Percentiles rank a stretch among this genome's conserved stretches.
Conservation (phyloP, 2,113 vertebrate species). For the Callocephalon fimbriatum region DNA sequence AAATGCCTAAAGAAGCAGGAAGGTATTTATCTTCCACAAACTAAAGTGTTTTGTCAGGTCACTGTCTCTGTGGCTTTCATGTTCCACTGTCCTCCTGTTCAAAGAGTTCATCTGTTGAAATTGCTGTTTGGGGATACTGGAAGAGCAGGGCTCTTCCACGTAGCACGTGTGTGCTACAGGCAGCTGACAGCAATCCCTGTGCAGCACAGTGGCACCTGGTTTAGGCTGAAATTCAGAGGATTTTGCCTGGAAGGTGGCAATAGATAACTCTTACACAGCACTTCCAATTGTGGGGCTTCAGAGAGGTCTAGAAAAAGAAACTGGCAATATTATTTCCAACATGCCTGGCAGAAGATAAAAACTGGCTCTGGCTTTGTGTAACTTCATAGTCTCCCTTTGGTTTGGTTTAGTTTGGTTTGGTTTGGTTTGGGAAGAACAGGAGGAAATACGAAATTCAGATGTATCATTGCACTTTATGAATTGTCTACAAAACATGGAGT, state of each 20-base stretch:
- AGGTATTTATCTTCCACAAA: neutral
- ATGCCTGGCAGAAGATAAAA: neutral
- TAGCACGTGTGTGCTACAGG: neutral
- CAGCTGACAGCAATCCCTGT: neutral
- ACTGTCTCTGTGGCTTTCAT: neutral
- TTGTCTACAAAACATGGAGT: neutral
- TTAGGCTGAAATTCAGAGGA: neutral
- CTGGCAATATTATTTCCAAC: neutral
- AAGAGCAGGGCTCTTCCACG: neutral
- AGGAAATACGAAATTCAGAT: neutral
- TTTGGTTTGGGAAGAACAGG: neutral
- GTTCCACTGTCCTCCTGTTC: neutral
- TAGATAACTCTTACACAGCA: neutral
- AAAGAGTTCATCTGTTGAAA: neutral
- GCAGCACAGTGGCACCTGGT: neutral
- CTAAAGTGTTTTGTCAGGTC: neutral
- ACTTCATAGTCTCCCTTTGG: neutral
- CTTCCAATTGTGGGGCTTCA: neutral
- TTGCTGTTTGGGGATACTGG: neutral
- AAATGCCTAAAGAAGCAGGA: neutral
- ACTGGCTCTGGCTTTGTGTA: neutral
- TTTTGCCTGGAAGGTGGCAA: neutral
- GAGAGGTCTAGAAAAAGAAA: neutral
- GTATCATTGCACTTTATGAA: neutral
- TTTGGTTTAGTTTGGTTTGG: neutral